Conservation (phyloP, 2,113 vertebrate species). For the Laticauda laticaudata region DNA sequence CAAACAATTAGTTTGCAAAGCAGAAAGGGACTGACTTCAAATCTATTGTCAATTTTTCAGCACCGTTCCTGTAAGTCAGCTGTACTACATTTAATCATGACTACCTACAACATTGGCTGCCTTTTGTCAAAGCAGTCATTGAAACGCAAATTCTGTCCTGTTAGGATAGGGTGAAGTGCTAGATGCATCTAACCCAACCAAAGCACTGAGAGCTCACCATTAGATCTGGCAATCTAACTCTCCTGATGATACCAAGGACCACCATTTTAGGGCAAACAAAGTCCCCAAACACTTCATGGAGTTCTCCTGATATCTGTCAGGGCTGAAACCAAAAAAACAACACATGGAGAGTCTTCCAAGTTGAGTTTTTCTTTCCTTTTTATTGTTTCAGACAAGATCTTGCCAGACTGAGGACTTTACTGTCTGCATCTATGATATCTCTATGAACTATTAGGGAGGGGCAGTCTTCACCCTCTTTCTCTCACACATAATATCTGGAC, state of each 20-base stretch:
- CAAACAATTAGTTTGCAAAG: background rate
- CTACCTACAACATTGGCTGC: background rate
- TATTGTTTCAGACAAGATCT: too few relatives aligned
- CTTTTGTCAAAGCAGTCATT: background rate
- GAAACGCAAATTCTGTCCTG: background rate
- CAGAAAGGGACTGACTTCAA: background rate
- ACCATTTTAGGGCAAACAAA: background rate
- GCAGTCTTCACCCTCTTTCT: too few relatives aligned
- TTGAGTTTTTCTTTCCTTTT: too few relatives aligned
- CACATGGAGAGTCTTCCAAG: too few relatives aligned
- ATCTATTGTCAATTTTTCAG: background rate
- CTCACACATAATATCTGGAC: too few relatives aligned
- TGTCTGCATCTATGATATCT: too few relatives aligned
- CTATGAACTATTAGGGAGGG: too few relatives aligned
- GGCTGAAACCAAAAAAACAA: too few relatives aligned
- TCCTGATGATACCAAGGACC: background rate
- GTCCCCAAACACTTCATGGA: background rate
- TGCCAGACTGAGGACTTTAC: too few relatives aligned
- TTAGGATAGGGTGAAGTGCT: background rate
- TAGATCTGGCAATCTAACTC: background rate
- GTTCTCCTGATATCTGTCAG: background rate
- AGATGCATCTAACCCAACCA: background rate
- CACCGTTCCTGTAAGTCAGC: background rate
- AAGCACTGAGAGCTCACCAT: background rate
- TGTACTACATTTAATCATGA: background rate